Evolutionary conservation across 2,888 invertebrate genomes (phyloP).

Genomic region (Cordilura impudica): DNA sequence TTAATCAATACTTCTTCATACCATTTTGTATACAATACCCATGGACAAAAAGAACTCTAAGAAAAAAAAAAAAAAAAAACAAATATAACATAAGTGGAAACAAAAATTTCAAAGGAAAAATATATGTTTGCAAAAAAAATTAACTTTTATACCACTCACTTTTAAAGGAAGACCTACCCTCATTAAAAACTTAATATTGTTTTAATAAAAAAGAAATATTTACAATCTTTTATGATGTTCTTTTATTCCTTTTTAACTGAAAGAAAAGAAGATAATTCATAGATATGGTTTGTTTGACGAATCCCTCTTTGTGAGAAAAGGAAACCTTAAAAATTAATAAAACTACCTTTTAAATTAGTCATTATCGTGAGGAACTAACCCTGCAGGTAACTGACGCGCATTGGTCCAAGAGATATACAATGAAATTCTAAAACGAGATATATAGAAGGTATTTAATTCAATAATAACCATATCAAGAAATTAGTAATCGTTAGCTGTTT

Average conservation of each 20-base stretch:
- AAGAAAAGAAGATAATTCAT: slow-evolving; percentile 20
- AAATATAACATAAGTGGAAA: background rate
- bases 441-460: too few species aligned
- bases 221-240: slow-evolving; percentile 15
- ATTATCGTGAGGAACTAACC: too few species aligned
- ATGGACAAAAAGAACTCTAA: slow-evolving; percentile 1
- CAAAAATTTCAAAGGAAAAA: slow-evolving; percentile 2
- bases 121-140: slow-evolving; percentile 2
- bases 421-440: too few species aligned
- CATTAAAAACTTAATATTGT: slow-evolving; percentile 32
- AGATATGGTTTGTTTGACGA: slow-evolving; percentile 18
- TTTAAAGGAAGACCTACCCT: slow-evolving; percentile 4
- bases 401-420: too few species aligned
- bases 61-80: background rate
- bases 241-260: background rate
- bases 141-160: slow-evolving; percentile 13
- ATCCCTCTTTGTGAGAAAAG: background rate
- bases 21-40: slow-evolving; percentile 17
- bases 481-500: too few species aligned
- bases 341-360: background rate
- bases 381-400: too few species aligned
- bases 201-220: slow-evolving; percentile 13
- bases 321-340: background rate
- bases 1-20: slow-evolving; percentile 52
- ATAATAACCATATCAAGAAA: too few species aligned